Conservation (phyloP, 1,140 invertebrate genomes). For the Dreissena rostriformis region DNA sequence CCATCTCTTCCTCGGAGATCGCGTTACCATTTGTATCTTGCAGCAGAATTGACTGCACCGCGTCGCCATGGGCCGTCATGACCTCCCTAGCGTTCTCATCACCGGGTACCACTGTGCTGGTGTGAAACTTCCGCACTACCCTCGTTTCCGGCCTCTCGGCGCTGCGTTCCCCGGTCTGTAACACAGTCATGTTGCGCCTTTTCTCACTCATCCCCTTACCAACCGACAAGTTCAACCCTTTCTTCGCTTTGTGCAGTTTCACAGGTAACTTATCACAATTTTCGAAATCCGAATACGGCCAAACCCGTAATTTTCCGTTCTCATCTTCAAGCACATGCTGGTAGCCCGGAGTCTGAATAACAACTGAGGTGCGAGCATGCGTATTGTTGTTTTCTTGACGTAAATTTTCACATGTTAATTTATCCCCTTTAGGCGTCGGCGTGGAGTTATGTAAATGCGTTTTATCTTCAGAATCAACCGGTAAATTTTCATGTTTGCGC, state of each 20-base stretch:
- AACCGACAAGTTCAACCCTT: conserved; percentile 24
- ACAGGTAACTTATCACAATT: conserved; percentile 45
- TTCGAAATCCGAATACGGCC: conserved; percentile 53
- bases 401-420: background rate
- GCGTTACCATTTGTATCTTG: conserved; percentile 45
- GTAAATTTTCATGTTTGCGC: background rate
- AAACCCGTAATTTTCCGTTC: conserved; percentile 39
- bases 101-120: conserved; percentile 24
- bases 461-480: too few species aligned
- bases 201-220: conserved; percentile 27
- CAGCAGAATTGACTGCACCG: conserved; percentile 35
- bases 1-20: conserved; percentile 37
- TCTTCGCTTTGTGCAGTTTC: conserved; percentile 37
- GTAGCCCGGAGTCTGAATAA: conserved; percentile 25
- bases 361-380: conserved; percentile 18
- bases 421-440: too few species aligned
- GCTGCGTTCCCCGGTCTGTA: conserved; percentile 44
- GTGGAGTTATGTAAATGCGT: too few species aligned
- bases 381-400: background rate
- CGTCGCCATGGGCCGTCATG: conserved; percentile 36
- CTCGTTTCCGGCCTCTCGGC: conserved; percentile 37
- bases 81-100: background rate
- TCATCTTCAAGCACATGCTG: conserved; percentile 52
- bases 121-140: conserved; percentile 31
- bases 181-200: conserved; percentile 30